Conservation (phyloP, 2,888 invertebrate species). For the Clusia tigrina region DNA sequence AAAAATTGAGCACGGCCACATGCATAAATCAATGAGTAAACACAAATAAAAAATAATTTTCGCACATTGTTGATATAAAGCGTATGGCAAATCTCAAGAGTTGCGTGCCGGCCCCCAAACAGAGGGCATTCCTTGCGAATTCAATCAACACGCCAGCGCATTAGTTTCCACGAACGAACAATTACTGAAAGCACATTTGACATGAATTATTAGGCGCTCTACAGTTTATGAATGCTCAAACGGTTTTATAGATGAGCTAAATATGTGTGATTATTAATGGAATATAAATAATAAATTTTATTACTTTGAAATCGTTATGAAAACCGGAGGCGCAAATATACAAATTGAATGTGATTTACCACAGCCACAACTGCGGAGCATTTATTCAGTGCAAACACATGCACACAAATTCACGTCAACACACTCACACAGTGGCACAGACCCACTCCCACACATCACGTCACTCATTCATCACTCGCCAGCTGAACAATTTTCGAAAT, state of each 20-base stretch:
- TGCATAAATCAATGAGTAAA: constrained; percentile 53
- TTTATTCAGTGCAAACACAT: not conserved
- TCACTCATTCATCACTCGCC: not conserved
- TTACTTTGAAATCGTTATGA: constrained; percentile 40
- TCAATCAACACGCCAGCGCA: not conserved
- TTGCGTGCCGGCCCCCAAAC: not conserved
- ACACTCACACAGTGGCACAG: constrained; percentile 3
- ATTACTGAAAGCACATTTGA: constrained; percentile 31
- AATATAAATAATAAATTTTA: constrained; percentile 56
- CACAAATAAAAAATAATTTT: constrained; percentile 49
- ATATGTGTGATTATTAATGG: constrained; percentile 46
- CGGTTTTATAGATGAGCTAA: constrained; percentile 46
- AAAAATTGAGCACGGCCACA: constrained; percentile 36
- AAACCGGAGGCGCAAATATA: constrained; percentile 6
- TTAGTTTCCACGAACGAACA: not conserved
- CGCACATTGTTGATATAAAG: constrained; percentile 34
- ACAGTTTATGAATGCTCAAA: constrained; percentile 47
- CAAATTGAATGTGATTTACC: no score
- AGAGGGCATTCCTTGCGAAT: not conserved
- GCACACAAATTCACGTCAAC: not conserved
- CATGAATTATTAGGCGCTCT: constrained; percentile 36
- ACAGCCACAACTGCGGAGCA: no score
- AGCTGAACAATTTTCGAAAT: not conserved
- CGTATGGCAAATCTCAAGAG: constrained; percentile 8
- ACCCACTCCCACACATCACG: constrained; percentile 40